Percentiles rank a stretch among this genome's conserved stretches.
Evolutionary conservation across 2,113 vertebrate genomes (phyloP).

Genomic region (Onychostruthus taczanowskii): DNA sequence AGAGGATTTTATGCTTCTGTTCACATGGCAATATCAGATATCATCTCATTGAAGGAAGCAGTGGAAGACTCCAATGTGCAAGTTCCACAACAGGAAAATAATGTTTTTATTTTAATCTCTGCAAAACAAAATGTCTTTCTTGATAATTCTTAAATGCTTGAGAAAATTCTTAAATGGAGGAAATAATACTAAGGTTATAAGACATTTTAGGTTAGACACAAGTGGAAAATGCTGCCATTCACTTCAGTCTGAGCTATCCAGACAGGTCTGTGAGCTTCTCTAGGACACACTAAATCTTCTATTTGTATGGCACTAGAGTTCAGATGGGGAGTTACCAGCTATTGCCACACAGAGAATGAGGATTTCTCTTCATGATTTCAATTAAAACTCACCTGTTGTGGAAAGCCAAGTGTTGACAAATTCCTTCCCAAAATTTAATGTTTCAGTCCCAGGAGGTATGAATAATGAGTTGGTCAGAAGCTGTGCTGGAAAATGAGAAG

Average conservation of each 20-base stretch:
- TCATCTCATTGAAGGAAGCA: background rate
- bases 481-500: background rate
- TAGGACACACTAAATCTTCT: background rate
- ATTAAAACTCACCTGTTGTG: background rate
- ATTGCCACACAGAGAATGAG: background rate
- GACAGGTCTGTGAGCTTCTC: background rate
- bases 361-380: background rate
- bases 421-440: background rate
- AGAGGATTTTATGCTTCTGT: slow-evolving; percentile 41
- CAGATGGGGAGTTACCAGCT: background rate
- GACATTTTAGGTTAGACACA: background rate
- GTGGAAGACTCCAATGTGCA: background rate
- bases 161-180: background rate
- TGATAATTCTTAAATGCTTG: background rate
- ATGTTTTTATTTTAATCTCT: background rate
- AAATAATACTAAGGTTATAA: background rate
- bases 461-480: background rate
- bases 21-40: background rate
- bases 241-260: background rate
- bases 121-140: background rate
- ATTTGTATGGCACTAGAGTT: background rate
- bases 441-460: background rate
- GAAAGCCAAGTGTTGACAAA: background rate
- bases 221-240: background rate
- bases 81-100: background rate